Evolutionary conservation across 2,888 invertebrate genomes (phyloP), one percentile per base, ranked within the genome.

Genomic region (Dasysyrphus albostriatus): DNA sequence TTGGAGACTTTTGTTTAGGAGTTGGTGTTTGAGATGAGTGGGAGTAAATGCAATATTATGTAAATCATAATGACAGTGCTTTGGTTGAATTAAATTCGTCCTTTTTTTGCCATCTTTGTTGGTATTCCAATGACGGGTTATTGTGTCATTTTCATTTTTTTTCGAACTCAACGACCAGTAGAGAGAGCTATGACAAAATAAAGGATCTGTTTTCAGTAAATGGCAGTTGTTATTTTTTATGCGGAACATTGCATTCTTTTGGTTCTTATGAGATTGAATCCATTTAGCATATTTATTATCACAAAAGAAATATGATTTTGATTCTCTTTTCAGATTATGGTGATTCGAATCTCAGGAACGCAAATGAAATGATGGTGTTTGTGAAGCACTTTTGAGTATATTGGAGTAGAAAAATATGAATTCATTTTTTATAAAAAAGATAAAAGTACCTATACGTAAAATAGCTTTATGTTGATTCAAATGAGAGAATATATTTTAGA

Each of bases 31-130:
- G 12, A 24, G 69, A 78, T 32, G 63, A 69, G 54, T 32, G 73
- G 59, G 76, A 82, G 63, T 74, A 73, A 76, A 79, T 87, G 83
- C 87, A 87, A 87, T 87, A 83, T 87, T 87, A 87, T 87, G 87
- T 78, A 87, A 87, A 87, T 83, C 74, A 54, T 83, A 83, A 83
- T 83, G 82, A 74, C 58, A 70, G 67, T 51, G 77, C 82, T 85
- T 81, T 84, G 65, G 72, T 80, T 76, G 63, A 76, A 70, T 63
- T 63, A 80, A 47, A 39, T 49, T 80, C 54, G 49, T 69, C 67
- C 74, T 59, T 74, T 49, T 47, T 34, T 16, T 54, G 9, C 12
- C 39, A 39, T 39, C 54, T 56, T 80, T 56, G 72, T 37, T 47
- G 10, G 54, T 32, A 10, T 37, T 58, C 58, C 2, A 8, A 12